Evolutionary conservation across 2,888 invertebrate genomes (phyloP), one percentile per base, ranked within the genome.

Genomic region (Cosmopolites sordidus): DNA sequence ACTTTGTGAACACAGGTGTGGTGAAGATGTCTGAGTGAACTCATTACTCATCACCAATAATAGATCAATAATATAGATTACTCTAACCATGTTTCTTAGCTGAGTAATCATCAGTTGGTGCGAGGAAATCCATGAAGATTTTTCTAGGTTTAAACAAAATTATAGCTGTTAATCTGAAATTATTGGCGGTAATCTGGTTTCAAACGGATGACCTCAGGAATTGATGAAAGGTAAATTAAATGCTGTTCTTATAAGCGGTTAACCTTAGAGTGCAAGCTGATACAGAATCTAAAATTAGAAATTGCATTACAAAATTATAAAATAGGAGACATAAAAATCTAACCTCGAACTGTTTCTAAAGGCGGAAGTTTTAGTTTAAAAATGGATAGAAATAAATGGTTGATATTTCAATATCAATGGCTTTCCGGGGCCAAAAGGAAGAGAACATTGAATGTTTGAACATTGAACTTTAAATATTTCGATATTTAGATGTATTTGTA

Each of bases 141-240:
- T 33, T 33, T 5, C 33, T 6, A 4, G n/a, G 11, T 33, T 33
- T 12, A 2, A 11, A 33, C 5, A 33, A 33, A 33, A 33, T 33
- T 33, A 12, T 33, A 33, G 33, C n/a, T 33, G 3, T 33, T 33
- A 33, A 33, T 33, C 33, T 33, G 33, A 33, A 33, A 33, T 33
- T 33, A 33, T 33, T 33, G n/a, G 33, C 33, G 12, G 12, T 12
- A 33, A 12, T 11, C 33, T 12, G 12, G 33, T 33, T 12, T 33
- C n/a, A 12, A n/a, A 33, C 33, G n/a, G 33, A 33, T n/a, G 33
- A 12, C 33, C 33, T 33, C 22, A 33, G 33, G 33, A 33, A 33
- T n/a, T 12, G 33, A 33, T 33, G 33, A 33, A 33, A 33, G 33
- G 33, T 33, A 33, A 12, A 33, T 33, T 11, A 33, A 33, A 33